phyloP scores from a whole-genome alignment of 92 coral and sea anemone genomes.

The Virgularia gustaviana region DNA sequence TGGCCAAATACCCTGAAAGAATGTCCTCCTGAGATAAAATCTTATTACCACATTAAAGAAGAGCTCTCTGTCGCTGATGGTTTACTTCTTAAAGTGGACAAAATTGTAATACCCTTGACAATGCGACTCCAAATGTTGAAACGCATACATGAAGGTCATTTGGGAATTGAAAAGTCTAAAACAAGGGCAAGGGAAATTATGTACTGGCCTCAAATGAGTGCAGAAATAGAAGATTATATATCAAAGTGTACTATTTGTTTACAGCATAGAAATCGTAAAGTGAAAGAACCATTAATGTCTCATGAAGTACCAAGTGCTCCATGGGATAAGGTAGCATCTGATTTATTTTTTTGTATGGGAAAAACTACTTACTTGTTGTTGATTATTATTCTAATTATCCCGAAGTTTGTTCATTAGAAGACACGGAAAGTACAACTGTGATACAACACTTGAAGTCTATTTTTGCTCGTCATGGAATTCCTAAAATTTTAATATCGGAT shows the following conservation, averaged over 20 bases:
- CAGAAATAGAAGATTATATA: not conserved
- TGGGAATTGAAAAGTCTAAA: conserved; percentile 3
- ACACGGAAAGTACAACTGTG: not conserved
- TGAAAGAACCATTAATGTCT: conserved; percentile 1
- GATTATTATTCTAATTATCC: not conserved
- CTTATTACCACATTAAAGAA: conserved; percentile 7
- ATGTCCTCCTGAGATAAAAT: not conserved
- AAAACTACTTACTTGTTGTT: not conserved
- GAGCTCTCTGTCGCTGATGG: not conserved
- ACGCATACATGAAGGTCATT: conserved; percentile 9
- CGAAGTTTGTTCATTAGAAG: not conserved
- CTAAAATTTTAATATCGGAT: not conserved
- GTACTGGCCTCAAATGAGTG: conserved; percentile 2
- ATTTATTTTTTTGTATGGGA: conserved; percentile 12
- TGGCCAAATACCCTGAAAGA: not conserved
- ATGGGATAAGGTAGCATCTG: conserved; percentile 8
- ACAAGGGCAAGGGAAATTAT: not conserved
- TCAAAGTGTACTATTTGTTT: not conserved
- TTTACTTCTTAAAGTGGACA: conserved; percentile 1
- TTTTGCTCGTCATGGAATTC: conserved; percentile 2
- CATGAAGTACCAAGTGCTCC: not conserved
- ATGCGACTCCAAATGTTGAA: conserved; percentile 1
- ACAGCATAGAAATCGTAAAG: not conserved
- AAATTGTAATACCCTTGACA: not conserved
- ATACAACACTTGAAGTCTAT: not conserved